Evolutionary conservation across 2,888 invertebrate genomes (phyloP).

Genomic region (Amiota mariae): DNA sequence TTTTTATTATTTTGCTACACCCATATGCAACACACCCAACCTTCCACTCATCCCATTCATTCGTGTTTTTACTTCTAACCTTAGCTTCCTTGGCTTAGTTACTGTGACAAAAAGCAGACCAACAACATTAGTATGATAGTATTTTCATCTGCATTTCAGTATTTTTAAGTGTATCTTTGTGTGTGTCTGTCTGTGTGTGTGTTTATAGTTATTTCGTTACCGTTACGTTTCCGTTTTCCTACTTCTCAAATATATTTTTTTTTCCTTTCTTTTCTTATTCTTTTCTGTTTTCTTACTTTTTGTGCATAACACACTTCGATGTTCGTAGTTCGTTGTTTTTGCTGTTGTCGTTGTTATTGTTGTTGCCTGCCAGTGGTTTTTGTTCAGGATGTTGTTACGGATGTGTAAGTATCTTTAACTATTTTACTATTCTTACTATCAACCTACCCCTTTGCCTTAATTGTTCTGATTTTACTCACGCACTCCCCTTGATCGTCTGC

Average conservation of each 20-base stretch:
- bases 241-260: neutral
- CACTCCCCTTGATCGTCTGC: no score
- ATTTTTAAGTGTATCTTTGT: no score
- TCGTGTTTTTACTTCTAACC: neutral
- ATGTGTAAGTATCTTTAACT: constrained; percentile 22
- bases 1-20: constrained; percentile 14
- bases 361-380: constrained; percentile 1
- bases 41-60: neutral
- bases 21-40: neutral
- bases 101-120: neutral
- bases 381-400: constrained; percentile 5
- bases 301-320: no score
- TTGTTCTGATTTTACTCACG: no score
- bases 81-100: neutral
- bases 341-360: constrained; percentile 4
- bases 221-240: constrained; percentile 13
- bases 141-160: constrained; percentile 13
- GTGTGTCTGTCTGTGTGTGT: neutral
- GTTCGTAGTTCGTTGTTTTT: neutral
- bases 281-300: constrained; percentile 1
- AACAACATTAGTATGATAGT: constrained; percentile 1
- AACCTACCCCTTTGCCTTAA: neutral
- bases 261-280: constrained; percentile 26
- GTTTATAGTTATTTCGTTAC: constrained; percentile 29
- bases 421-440: neutral